phyloP scores from a whole-genome alignment of 2,888 invertebrate genomes.

The Protodeltote pygarga region DNA sequence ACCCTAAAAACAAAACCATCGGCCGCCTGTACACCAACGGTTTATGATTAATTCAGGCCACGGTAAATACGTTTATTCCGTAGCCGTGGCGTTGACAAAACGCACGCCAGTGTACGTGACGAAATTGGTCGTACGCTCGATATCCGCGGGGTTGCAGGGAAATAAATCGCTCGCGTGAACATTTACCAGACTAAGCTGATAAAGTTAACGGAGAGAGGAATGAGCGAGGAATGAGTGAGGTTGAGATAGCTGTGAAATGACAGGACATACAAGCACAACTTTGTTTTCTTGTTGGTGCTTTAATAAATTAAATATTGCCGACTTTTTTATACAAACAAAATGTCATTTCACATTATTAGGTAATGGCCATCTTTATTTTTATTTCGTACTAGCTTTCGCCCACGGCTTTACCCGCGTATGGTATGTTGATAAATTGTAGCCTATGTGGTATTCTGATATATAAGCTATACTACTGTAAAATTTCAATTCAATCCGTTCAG shows the following conservation, averaged over 20 bases:
- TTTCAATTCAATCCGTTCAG: too few relatives aligned
- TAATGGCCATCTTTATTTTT: too few relatives aligned
- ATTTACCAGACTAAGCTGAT: constrained; percentile 39
- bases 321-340: too few relatives aligned
- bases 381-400: too few relatives aligned
- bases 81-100: constrained; percentile 52
- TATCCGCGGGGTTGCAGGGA: constrained; percentile 35
- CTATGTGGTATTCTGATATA: too few relatives aligned
- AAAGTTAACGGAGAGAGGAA: constrained; percentile 25
- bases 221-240: constrained; percentile 26
- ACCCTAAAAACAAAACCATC: constrained; percentile 33
- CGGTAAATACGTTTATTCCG: constrained; percentile 57
- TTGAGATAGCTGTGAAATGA: constrained; percentile 4
- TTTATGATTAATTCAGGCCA: constrained; percentile 57
- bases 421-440: too few relatives aligned
- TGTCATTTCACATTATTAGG: too few relatives aligned
- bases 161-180: constrained; percentile 41
- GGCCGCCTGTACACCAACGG: constrained; percentile 30
- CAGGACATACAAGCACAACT: too few relatives aligned
- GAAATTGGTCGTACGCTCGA: constrained; percentile 50
- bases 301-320: too few relatives aligned
- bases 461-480: too few relatives aligned
- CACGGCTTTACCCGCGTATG: too few relatives aligned
- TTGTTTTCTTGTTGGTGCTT: too few relatives aligned
- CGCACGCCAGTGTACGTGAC: constrained; percentile 48